Percentiles rank a stretch among this genome's conserved stretches.
Evolutionary conservation across 2,888 invertebrate genomes (phyloP).

Genomic region (Tinea pellionella): DNA sequence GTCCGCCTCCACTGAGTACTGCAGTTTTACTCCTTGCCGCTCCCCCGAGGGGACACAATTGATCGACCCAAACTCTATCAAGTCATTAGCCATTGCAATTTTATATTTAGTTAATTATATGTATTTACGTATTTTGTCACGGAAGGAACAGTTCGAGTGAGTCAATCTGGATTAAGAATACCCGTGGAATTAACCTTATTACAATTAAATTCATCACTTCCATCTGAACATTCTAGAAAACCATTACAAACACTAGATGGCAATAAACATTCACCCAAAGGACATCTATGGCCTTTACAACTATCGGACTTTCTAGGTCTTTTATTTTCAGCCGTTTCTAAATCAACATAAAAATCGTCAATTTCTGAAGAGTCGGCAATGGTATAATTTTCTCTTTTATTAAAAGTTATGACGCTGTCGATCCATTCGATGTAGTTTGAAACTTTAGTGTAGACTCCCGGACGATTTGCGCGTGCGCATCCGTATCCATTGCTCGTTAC

Average conservation of each 20-base stretch:
- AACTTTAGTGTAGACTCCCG: conserved; percentile 85
- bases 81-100: too few relatives aligned
- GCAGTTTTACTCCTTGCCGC: too few relatives aligned
- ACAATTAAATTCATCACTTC: conserved; percentile 78
- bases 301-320: conserved; percentile 37
- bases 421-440: conserved; percentile 81
- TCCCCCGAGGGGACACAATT: too few relatives aligned
- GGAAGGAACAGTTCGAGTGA: too few relatives aligned
- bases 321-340: conserved; percentile 54
- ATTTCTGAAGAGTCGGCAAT: conserved; percentile 19
- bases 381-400: conserved; percentile 25
- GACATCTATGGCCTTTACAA: conserved; percentile 79
- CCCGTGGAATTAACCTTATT: conserved; percentile 31
- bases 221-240: conserved; percentile 81
- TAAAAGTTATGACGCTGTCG: conserved; percentile 58
- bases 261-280: conserved; percentile 79
- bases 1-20: too few relatives aligned
- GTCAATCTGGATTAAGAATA: conserved; percentile 44
- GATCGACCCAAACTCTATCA: too few relatives aligned
- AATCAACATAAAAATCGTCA: conserved; percentile 48
- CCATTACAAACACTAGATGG: conserved; percentile 80
- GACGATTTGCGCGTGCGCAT: conserved; percentile 81
- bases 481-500: conserved; percentile 86
- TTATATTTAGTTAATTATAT: too few relatives aligned
- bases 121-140: too few relatives aligned